Evolutionary conservation across 2,113 vertebrate species (phyloP).

Genomic region (Sciurus niger): DNA sequence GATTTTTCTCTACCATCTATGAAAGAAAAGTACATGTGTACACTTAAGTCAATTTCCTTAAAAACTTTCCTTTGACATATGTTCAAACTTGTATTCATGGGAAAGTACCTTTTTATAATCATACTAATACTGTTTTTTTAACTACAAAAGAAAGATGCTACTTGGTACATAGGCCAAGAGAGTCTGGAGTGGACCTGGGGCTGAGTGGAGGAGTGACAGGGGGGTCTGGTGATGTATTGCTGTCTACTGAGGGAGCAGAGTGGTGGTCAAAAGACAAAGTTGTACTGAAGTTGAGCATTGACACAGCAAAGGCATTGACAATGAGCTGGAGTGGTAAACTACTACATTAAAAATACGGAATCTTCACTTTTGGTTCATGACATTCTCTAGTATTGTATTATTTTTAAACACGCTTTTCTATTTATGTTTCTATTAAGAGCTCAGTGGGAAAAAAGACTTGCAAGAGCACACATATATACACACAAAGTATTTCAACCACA

Average conservation of each 20-base stretch:
- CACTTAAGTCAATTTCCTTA: neutral
- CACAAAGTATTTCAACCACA: neutral
- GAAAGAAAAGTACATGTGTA: neutral
- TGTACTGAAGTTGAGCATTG: too few relatives aligned
- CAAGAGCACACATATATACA: neutral
- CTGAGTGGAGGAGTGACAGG: fast-evolving
- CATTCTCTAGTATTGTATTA: neutral
- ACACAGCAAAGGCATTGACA: neutral
- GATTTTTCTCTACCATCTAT: neutral
- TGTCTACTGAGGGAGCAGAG: fast-evolving
- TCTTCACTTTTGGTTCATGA: neutral
- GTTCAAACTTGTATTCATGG: neutral
- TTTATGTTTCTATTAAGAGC: neutral
- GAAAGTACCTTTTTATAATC: neutral
- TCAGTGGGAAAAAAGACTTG: neutral
- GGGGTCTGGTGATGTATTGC: fast-evolving
- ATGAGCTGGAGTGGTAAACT: neutral
- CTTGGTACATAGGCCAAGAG: neutral
- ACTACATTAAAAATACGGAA: neutral
- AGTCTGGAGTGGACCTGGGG: neutral
- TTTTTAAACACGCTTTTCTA: neutral
- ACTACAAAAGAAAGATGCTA: neutral
- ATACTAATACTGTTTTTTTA: neutral
- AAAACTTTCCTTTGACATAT: neutral
- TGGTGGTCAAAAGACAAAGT: fast-evolving